Conservation (phyloP, 2,113 vertebrate genomes). For the Sinocyclocheilus rhinocerous region DNA sequence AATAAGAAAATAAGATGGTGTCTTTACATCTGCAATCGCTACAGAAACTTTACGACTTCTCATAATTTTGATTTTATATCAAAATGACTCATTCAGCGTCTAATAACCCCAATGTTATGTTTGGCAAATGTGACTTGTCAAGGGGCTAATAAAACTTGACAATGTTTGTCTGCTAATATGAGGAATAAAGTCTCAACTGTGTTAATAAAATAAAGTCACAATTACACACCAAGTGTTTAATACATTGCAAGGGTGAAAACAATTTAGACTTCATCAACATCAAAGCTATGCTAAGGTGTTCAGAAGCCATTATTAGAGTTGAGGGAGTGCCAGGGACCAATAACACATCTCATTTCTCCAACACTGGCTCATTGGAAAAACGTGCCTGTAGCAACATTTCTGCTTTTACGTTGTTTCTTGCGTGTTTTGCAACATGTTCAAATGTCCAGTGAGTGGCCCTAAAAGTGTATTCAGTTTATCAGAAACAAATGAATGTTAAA, state of each 20-base stretch:
- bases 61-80: background rate
- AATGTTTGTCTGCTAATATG: background rate
- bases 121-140: background rate
- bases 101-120: background rate
- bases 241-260: background rate
- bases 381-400: background rate
- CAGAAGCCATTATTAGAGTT: background rate
- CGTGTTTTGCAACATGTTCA: background rate
- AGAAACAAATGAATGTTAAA: background rate
- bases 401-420: background rate
- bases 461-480: background rate
- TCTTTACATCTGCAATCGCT: background rate
- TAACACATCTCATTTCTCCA: background rate
- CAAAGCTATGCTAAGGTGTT: background rate
- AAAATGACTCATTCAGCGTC: background rate
- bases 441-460: background rate
- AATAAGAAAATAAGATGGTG: constrained; percentile 16
- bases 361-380: background rate
- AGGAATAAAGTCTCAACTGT: background rate
- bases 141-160: background rate
- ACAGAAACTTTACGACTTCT: background rate
- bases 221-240: background rate
- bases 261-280: background rate
- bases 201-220: background rate
- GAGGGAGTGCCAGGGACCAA: background rate